Percentiles rank a stretch among this genome's conserved stretches.
phyloP scores from a whole-genome alignment of 2,113 vertebrate genomes.

The Alectura lathami region DNA sequence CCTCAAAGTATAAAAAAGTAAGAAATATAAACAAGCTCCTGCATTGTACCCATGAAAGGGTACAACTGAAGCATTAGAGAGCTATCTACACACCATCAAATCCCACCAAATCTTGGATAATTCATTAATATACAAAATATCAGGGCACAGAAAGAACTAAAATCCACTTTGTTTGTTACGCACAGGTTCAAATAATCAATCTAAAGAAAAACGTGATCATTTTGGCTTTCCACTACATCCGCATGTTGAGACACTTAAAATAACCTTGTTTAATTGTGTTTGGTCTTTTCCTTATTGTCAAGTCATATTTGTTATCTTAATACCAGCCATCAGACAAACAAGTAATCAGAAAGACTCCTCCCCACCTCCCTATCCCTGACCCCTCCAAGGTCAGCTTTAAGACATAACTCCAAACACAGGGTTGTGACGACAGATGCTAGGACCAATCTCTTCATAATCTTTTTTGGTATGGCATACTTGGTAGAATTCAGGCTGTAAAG shows the following conservation, averaged over 20 bases:
- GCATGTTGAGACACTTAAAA: slow-evolving; percentile 83
- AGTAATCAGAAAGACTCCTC: slow-evolving; percentile 78
- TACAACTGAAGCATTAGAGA: slow-evolving; percentile 82
- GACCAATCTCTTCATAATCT: slow-evolving; percentile 99
- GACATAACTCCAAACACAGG: slow-evolving; percentile 99
- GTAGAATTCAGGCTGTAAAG: slow-evolving; percentile 95
- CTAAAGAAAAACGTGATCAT: slow-evolving; percentile 79
- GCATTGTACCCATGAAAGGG: slow-evolving; percentile 74
- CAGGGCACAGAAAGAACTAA: slow-evolving; percentile 83
- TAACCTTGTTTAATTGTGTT: slow-evolving; percentile 83
- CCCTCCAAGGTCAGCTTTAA: slow-evolving; percentile 79
- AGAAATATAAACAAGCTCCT: slow-evolving; percentile 95
- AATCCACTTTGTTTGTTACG: slow-evolving; percentile 82
- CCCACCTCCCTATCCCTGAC: slow-evolving; percentile 70
- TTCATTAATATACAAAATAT: slow-evolving; percentile 85
- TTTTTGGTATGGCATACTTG: slow-evolving; percentile 99
- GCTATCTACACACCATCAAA: slow-evolving; percentile 83
- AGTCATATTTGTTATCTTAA: slow-evolving; percentile 79
- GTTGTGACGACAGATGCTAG: slow-evolving; percentile 99
- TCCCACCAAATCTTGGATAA: slow-evolving; percentile 80
- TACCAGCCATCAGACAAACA: slow-evolving; percentile 81
- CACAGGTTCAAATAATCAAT: slow-evolving; percentile 79
- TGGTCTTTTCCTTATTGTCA: slow-evolving; percentile 82
- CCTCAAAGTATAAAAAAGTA: slow-evolving; percentile 93
- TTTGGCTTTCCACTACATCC: slow-evolving; percentile 83